These are phyloP conservation scores for Microtus pennsylvanicus DNA, from an alignment of 2,113 vertebrate species.

Conservation along the genomic window DNA sequence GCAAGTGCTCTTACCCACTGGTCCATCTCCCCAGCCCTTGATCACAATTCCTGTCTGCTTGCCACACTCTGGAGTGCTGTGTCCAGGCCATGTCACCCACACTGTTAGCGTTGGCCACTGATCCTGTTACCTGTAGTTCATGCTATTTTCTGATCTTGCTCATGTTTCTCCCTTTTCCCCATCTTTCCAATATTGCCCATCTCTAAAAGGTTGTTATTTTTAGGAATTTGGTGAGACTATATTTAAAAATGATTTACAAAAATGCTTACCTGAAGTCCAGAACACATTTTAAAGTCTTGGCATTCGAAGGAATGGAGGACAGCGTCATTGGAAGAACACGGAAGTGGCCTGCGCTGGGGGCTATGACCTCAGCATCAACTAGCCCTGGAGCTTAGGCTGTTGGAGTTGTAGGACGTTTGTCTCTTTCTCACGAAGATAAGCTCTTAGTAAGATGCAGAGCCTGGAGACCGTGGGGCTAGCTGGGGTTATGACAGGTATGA, in stretches of 20 bases:
- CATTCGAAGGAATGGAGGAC: not conserved
- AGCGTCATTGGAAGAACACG: fast-evolving
- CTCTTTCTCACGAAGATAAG: not conserved
- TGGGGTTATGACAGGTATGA: fast-evolving
- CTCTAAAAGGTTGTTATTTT: not conserved
- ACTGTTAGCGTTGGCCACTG: fast-evolving
- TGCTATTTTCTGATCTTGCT: not conserved
- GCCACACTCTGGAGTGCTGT: no score
- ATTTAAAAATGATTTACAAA: constrained; percentile 35
- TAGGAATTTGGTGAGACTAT: not conserved
- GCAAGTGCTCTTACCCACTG: not conserved
- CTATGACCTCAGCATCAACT: not conserved
- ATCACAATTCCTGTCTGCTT: not conserved
- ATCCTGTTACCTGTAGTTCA: no score
- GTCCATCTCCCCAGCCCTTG: not conserved
- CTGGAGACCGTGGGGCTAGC: not conserved
- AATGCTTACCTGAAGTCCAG: not conserved
- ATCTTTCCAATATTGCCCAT: not conserved
- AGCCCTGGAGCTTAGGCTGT: no score
- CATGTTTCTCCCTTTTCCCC: not conserved
- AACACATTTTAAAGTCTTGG: not conserved
- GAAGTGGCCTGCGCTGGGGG: no score
- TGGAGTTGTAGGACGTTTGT: no score
- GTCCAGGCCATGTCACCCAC: not conserved
- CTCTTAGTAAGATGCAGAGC: not conserved